Conservation (phyloP, 2,888 invertebrate species). For the Galerucella pusilla region DNA sequence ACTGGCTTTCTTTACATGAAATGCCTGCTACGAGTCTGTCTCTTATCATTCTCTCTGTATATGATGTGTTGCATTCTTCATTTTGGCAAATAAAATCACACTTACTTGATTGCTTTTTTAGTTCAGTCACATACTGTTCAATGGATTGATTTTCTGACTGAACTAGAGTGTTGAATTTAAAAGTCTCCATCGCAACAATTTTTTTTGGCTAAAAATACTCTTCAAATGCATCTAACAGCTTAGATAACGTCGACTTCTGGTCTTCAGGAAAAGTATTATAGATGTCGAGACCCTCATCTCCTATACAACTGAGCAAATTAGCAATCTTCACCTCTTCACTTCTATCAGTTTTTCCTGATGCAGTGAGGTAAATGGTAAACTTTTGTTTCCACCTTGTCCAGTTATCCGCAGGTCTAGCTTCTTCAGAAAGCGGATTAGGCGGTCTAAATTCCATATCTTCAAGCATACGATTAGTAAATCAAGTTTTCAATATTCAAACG, state of each 20-base stretch:
- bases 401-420: slow-evolving; percentile 1
- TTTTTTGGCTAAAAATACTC: neutral
- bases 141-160: neutral
- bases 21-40: slow-evolving; percentile 19
- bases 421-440: neutral
- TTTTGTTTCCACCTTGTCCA: slow-evolving; percentile 11
- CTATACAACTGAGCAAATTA: slow-evolving; percentile 9
- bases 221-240: neutral
- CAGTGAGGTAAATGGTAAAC: slow-evolving; percentile 4
- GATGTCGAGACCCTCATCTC: neutral
- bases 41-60: slow-evolving; percentile 24
- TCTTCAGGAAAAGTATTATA: neutral
- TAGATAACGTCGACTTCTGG: neutral
- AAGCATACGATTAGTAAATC: neutral
- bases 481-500: no score
- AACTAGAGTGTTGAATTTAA: slow-evolving; percentile 8
- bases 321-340: slow-evolving; percentile 13
- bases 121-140: slow-evolving; percentile 1
- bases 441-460: slow-evolving; percentile 8
- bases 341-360: neutral
- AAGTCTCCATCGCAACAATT: neutral
- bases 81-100: slow-evolving; percentile 18
- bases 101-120: neutral
- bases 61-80: slow-evolving; percentile 5
- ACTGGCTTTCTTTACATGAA: slow-evolving; percentile 15